Base-by-base conservation (phyloP, 2,797 vertebrate genomes). In the Hipposideros larvatus region DNA sequence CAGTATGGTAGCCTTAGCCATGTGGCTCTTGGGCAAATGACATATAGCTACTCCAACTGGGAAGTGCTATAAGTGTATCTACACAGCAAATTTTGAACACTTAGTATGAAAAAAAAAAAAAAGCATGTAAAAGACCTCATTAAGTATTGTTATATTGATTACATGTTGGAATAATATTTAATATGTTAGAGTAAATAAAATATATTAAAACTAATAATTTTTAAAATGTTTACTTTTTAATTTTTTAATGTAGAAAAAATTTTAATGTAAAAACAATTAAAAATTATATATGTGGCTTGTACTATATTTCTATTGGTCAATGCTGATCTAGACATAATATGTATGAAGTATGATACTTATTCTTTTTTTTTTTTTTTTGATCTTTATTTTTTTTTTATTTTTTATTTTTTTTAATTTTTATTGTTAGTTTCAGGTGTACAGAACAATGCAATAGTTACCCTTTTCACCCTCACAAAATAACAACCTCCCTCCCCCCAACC, bases 131-230 rank as follows among this genome's bases (percentile, higher is more conserved):
- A 78, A 75, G 15, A 6, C 9, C 26, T 91, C n/a, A 80, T 88
- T 80, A 43, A 88, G 68, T 84, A 63, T 65, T 90, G 71, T 91
- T 77, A 70, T 79, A 46, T 83, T 41, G 24, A 71, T 65, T 74
- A 77, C 1, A 70, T 46, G 19, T 80, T 89, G 4, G 31, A 88
- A 78, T 75, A 71, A 68, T 51, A 28, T 68, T 87, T 51, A 87
- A 91, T 74, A 57, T 85, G 8, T 65, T 73, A 13, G 15, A 70
- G 63, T 87, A 92, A 79, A 66, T 94, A 94, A 91, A 94, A 68
- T 61, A 78, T 22, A 71, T 59, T 75, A 75, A 94, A 84, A 80
- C 26, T 78, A 86, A 77, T 15, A 8, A 48, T 13, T 66, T 91
- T 65, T 59, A 11, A 77, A 70, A 43, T 93, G 21, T 61, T 84